These are phyloP conservation scores for Morinoia aosen DNA, from an alignment of 2,888 invertebrate genomes.

Conservation along the genomic window DNA sequence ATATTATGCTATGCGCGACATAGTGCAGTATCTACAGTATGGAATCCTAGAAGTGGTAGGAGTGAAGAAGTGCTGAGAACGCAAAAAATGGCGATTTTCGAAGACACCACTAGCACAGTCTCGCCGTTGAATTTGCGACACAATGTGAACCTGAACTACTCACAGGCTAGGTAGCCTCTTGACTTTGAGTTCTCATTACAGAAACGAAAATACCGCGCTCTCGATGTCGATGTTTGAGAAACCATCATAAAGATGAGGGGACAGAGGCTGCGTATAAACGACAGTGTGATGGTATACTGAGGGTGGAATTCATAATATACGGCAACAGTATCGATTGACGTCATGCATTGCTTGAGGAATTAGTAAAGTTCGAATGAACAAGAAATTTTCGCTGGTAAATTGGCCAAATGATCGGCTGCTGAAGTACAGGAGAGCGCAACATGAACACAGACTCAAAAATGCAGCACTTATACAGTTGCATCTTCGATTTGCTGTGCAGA, in stretches of 20 bases:
- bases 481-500: neutral
- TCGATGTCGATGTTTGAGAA: neutral
- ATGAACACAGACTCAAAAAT: neutral
- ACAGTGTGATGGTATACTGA: neutral
- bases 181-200: neutral
- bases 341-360: neutral
- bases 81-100: neutral
- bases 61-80: neutral
- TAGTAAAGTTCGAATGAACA: neutral
- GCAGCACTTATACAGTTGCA: neutral
- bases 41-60: neutral
- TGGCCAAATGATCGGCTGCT: neutral
- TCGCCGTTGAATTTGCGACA: neutral
- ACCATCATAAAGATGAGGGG: neutral
- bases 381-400: neutral
- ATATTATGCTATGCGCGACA: neutral
- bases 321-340: neutral
- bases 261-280: neutral
- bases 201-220: neutral
- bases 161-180: neutral
- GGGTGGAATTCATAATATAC: neutral
- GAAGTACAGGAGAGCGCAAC: neutral
- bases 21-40: neutral
- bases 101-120: neutral
- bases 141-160: neutral